Evolutionary conservation across 2,888 invertebrate species (phyloP).

Genomic region (Polyommatus icarus): DNA sequence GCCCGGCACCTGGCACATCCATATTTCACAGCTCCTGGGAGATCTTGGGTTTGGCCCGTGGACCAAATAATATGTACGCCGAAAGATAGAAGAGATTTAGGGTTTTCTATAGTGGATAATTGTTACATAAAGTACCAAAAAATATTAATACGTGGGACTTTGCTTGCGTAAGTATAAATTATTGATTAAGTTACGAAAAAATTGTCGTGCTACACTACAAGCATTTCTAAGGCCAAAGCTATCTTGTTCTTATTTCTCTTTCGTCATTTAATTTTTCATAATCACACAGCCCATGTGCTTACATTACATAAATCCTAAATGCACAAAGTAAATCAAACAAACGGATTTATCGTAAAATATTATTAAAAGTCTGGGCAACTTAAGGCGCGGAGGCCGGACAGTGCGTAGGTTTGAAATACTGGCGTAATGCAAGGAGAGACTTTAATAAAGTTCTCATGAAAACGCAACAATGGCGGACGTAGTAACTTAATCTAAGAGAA

Average conservation of each 20-base stretch:
- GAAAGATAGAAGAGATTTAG: background rate
- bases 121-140: too few relatives aligned
- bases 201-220: too few relatives aligned
- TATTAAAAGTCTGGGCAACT: background rate
- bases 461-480: slow-evolving; percentile 63
- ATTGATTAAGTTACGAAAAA: too few relatives aligned
- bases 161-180: too few relatives aligned
- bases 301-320: background rate
- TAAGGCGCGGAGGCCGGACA: slow-evolving; percentile 32
- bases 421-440: slow-evolving; percentile 54
- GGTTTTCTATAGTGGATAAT: background rate
- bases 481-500: slow-evolving; percentile 69
- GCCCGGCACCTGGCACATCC: background rate
- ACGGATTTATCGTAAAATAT: slow-evolving; percentile 8
- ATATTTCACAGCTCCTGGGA: background rate
- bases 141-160: too few relatives aligned
- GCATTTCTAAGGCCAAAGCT: too few relatives aligned
- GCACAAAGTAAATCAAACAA: slow-evolving; percentile 1
- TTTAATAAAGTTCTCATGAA: slow-evolving; percentile 72
- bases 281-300: background rate
- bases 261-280: background rate
- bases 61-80: background rate
- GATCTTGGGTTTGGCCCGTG: background rate
- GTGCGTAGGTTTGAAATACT: slow-evolving; percentile 61
- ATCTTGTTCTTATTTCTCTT: background rate